phyloP scores from a whole-genome alignment of 2,888 invertebrate species.

The Heteropelma amictum region DNA sequence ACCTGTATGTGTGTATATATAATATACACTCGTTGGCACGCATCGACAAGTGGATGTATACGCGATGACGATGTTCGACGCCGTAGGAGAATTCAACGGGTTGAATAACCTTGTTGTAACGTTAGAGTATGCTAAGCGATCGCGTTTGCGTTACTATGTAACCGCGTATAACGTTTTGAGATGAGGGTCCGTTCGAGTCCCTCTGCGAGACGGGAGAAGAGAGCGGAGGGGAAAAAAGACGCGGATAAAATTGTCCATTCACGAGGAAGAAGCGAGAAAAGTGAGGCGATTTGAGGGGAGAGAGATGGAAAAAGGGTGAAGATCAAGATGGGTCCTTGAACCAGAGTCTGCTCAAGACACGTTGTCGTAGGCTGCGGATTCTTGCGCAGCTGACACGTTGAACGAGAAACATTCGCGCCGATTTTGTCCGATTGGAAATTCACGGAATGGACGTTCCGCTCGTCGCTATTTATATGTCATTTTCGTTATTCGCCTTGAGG shows the following conservation, averaged over 20 bases:
- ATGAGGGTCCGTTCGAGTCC: conserved; percentile 12
- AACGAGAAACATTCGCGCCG: conserved; percentile 6
- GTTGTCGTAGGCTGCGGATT: conserved; percentile 54
- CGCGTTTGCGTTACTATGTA: conserved; percentile 29
- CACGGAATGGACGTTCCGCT: too few relatives aligned
- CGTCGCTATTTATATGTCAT: too few relatives aligned
- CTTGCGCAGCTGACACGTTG: background rate
- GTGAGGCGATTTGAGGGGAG: background rate
- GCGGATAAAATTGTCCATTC: conserved; percentile 1
- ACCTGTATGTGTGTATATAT: background rate
- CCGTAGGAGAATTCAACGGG: conserved; percentile 62
- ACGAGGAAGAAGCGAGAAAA: background rate
- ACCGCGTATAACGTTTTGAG: background rate
- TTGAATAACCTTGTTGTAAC: conserved; percentile 73
- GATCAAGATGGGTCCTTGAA: conserved; percentile 58
- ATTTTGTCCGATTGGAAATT: conserved; percentile 36
- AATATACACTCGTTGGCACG: background rate
- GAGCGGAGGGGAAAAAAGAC: background rate
- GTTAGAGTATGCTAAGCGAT: conserved; percentile 66
- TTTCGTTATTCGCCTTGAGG: too few relatives aligned
- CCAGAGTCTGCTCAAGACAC: conserved; percentile 47
- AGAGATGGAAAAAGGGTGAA: conserved; percentile 36
- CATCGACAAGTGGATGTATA: background rate
- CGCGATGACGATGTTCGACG: conserved; percentile 51
- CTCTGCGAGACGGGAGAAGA: background rate